Percentiles rank a stretch among this genome's conserved stretches.
phyloP scores from a whole-genome alignment of 2,113 vertebrate species.

The Chamaea fasciata region DNA sequence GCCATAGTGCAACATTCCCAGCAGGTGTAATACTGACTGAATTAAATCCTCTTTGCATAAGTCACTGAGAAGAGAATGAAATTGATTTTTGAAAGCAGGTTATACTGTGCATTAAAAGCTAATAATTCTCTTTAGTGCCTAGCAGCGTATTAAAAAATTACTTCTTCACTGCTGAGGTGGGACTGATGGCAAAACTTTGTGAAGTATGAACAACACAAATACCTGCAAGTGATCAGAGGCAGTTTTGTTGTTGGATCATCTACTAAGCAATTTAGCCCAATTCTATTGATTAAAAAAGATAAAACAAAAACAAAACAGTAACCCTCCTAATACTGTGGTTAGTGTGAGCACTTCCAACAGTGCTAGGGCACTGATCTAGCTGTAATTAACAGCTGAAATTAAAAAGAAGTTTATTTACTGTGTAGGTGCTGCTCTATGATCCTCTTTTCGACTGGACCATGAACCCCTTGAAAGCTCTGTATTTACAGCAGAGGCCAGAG shows the following conservation, averaged over 20 bases:
- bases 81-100: not conserved
- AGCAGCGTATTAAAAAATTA: not conserved
- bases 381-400: not conserved
- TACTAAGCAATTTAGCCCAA: not conserved
- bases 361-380: not conserved
- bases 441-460: conserved; percentile 99
- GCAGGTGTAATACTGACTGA: not conserved
- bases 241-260: not conserved
- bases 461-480: conserved; percentile 94
- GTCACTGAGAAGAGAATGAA: not conserved
- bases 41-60: not conserved
- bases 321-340: not conserved
- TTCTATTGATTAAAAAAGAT: not conserved
- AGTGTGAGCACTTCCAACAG: not conserved
- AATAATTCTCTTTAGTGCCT: not conserved
- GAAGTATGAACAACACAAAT: not conserved
- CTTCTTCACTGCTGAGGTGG: not conserved
- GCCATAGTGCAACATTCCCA: not conserved
- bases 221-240: not conserved
- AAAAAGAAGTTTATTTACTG: not conserved
- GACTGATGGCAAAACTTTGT: not conserved
- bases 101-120: not conserved
- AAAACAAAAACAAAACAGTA: not conserved
- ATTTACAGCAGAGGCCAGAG: conserved; percentile 88
- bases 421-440: conserved; percentile 93